Percentiles rank a stretch among this genome's conserved stretches.
These are phyloP conservation scores for Zaprionus africanus DNA, from an alignment of 1,140 invertebrate species.

Conservation along the genomic window DNA sequence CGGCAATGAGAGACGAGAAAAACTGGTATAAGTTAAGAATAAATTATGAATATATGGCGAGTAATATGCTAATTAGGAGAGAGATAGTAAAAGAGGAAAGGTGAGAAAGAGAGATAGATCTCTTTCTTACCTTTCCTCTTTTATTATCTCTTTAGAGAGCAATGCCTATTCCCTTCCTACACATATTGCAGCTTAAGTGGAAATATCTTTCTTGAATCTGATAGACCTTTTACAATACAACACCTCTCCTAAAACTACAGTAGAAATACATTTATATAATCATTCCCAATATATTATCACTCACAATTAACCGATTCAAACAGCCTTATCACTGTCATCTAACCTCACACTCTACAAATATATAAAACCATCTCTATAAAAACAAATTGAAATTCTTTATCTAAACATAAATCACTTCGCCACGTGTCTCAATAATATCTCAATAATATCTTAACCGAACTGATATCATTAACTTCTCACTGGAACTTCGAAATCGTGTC, in stretches of 20 bases:
- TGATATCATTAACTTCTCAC: slow-evolving; percentile 1
- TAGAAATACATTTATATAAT: no score
- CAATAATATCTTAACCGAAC: no score
- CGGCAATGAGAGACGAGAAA: slow-evolving; percentile 59
- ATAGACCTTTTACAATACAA: no score
- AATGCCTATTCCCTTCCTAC: neutral
- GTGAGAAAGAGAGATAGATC: slow-evolving; percentile 33
- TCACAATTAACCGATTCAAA: neutral
- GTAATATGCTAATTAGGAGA: neutral
- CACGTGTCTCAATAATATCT: neutral
- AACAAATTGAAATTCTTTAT: neutral
- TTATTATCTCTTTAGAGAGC: no score
- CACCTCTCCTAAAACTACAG: no score
- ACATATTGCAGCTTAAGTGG: no score
- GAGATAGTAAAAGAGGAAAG: neutral
- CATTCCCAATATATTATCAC: neutral
- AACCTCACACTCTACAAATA: neutral
- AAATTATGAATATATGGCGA: neutral
- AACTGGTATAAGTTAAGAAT: slow-evolving; percentile 59
- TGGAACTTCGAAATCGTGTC: neutral
- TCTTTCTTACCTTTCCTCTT: no score
- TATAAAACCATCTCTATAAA: neutral
- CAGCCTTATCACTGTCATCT: neutral
- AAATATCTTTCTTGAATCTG: no score
- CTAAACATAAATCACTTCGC: neutral